Base-by-base conservation (phyloP, 1,140 invertebrate species). In the Drosophila ficusphila region DNA sequence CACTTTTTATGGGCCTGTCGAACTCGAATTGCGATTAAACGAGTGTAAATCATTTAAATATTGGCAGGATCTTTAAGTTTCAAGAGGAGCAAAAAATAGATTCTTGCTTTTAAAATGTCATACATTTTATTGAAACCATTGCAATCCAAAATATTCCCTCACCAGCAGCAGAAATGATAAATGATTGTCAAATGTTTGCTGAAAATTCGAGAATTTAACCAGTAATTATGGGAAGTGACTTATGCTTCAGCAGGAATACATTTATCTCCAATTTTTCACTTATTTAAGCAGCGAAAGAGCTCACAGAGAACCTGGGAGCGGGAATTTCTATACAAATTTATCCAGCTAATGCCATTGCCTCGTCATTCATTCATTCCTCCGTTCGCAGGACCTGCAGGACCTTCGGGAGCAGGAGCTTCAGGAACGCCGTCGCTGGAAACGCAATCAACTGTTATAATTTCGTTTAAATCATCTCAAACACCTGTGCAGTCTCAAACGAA, bases 391-490 rank as follows among this genome's bases (percentile, higher is more conserved):
- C 19, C 70, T 36, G 3, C 46, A 16, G 33, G 52, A 78, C 23
- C 33, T 48, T 12, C 39, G 7, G 38, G 14, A 6, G 9, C 57
- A 39, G 60, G 61, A 54, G 41, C 47, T 11, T 33, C 76, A 8
- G 38, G 54, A 36, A 23, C 44, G 21, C 53, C 73, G 44, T 62
- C 81, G 48, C 71, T 90, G 70, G 89, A 90, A 88, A 90, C 89
- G 70, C 89, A 90, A 90, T 90, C 89, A 90, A 90, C 89, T 90
- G 89, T 90, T 83, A 90, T 90, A 90, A 90, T 90, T 90, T 90
- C 89, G 73, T 90, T 90, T 86, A 90, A 90, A 90, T 90, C 90
- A 90, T 90, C 89, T 71, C 90, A 89, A 85, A 90, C 90, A 90
- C 85, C 89, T 90, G 90, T 88, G 83, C 82, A 83, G 71, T 85